phyloP scores from a whole-genome alignment of 2,888 invertebrate genomes.

The Callinectes sapidus region DNA sequence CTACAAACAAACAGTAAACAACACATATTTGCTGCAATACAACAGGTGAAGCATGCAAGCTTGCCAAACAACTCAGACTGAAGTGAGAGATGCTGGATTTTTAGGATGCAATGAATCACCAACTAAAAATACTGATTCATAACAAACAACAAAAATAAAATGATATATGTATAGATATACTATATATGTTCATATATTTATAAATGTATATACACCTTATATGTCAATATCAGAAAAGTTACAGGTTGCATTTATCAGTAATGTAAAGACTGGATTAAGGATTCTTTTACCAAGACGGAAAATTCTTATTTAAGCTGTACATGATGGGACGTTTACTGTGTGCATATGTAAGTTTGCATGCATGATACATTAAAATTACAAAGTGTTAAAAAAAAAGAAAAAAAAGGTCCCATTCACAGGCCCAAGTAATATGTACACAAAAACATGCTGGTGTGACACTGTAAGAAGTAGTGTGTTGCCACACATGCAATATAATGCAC shows the following conservation, averaged over 20 bases:
- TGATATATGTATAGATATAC: constrained; percentile 20
- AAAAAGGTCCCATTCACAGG: background rate
- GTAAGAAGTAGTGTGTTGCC: constrained; percentile 5
- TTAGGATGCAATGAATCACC: background rate
- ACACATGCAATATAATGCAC: background rate
- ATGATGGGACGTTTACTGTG: background rate
- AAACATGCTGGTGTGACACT: background rate
- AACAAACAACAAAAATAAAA: constrained; percentile 24
- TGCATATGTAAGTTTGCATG: constrained; percentile 31
- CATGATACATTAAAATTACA: background rate
- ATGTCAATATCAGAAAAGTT: constrained; percentile 21
- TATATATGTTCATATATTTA: constrained; percentile 39
- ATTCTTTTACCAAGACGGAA: constrained; percentile 14
- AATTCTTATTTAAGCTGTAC: constrained; percentile 29
- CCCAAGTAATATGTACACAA: background rate
- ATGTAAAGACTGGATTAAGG: constrained; percentile 19
- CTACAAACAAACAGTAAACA: constrained; percentile 14
- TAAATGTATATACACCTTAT: constrained; percentile 36
- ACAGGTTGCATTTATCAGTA: constrained; percentile 10
- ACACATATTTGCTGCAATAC: constrained; percentile 16
- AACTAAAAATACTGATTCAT: constrained; percentile 5
- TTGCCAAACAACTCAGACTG: background rate
- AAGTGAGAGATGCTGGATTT: background rate
- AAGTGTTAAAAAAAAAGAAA: background rate
- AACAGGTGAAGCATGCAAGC: background rate